A percentile compares a stretch with the other conserved stretches of the same genome.
Conservation (phyloP, 2,888 invertebrate genomes). For the Melangyna quadrimaculata region DNA sequence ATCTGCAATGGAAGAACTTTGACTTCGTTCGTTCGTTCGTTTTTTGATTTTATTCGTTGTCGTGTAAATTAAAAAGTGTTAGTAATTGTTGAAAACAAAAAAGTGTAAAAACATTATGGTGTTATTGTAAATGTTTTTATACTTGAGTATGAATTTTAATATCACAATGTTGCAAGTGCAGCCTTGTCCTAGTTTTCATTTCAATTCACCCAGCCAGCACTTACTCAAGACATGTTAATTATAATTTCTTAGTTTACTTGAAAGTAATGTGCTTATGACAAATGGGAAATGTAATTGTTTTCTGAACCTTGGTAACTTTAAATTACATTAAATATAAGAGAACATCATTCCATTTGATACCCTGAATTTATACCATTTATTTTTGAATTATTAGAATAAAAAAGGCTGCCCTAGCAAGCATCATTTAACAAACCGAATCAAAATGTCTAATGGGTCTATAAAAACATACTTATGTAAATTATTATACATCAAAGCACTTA, state of each 20-base stretch:
- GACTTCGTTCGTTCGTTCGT: too few species aligned
- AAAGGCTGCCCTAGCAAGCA: neutral
- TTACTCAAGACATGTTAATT: too few species aligned
- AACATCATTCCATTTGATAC: neutral
- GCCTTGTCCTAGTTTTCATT: neutral
- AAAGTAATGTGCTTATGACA: neutral
- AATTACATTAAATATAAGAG: neutral
- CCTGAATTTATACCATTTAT: neutral
- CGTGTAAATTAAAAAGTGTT: too few species aligned
- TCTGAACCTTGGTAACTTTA: neutral
- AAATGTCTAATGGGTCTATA: neutral
- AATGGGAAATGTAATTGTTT: neutral
- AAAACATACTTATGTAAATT: neutral
- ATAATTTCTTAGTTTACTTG: neutral
- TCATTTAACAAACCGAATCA: neutral
- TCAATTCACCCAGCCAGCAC: neutral
- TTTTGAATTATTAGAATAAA: neutral
- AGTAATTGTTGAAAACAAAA: too few species aligned
- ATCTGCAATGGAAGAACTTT: too few species aligned
- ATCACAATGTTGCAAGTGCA: neutral
- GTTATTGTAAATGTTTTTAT: too few species aligned
- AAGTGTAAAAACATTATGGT: too few species aligned
- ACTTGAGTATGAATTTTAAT: too few species aligned
- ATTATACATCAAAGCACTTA: neutral
- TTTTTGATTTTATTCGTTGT: too few species aligned